These are phyloP conservation scores for Eristalinus aeneus DNA, from an alignment of 2,888 invertebrate genomes.

Conservation along the genomic window DNA sequence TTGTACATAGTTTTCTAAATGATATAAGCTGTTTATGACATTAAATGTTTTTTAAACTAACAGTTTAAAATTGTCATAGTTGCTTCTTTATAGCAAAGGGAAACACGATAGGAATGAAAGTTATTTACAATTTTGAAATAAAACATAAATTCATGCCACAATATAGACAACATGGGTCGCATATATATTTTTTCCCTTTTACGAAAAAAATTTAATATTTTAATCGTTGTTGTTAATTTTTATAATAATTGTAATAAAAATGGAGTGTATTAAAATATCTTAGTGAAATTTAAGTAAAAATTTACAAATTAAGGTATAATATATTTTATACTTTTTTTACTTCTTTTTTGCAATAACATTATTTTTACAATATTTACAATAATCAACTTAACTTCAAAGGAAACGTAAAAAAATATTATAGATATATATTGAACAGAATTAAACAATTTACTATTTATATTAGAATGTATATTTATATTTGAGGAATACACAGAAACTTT, in stretches of 20 bases:
- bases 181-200: constrained; percentile 46
- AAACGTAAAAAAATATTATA: constrained; percentile 16
- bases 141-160: constrained; percentile 47
- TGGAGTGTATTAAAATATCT: constrained; percentile 41
- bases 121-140: constrained; percentile 30
- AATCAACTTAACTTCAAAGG: constrained; percentile 36
- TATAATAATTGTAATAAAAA: constrained; percentile 33
- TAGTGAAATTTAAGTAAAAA: constrained; percentile 60
- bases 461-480: constrained; percentile 58
- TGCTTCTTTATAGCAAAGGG: not conserved
- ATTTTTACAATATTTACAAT: constrained; percentile 57
- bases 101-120: not conserved
- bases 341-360: constrained; percentile 62
- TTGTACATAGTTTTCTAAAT: not conserved
- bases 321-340: constrained; percentile 68
- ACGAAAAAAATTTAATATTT: constrained; percentile 6
- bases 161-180: constrained; percentile 47
- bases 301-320: constrained; percentile 60
- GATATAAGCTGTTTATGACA: not conserved
- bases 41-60: not conserved
- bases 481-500: constrained; percentile 52
- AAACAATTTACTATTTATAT: constrained; percentile 49
- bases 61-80: not conserved
- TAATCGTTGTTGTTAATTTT: constrained; percentile 66
- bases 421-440: constrained; percentile 11